Base-by-base conservation (phyloP, 2,888 invertebrate species). In the Fragum sueziense region DNA sequence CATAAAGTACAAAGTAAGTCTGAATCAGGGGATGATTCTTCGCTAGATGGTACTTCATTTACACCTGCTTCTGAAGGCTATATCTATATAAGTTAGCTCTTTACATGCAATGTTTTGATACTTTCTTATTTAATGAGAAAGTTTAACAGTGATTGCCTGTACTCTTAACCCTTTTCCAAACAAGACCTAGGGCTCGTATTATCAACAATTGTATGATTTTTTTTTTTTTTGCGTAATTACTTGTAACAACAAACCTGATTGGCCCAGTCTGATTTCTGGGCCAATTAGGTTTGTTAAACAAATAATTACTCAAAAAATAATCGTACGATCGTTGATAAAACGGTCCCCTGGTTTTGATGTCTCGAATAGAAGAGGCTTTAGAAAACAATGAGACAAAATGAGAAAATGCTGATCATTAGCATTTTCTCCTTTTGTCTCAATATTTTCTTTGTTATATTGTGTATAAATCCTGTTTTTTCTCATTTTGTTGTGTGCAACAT, bases 1-100 rank as follows among this genome's bases (percentile, higher is more conserved):
- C 91, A 91, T 74, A 92, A 92, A 85, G 93, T 92, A 17, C 91
- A 93, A 80, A 89, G 87, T 81, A 90, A 91, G 85, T 86, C 87
- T 0, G 86, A 87, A 17, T 77, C 79, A 25, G 72, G 70, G 9
- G 75, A 73, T 61, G 70, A 70, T 17, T 71, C 72, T 0, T 31
- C 69, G 0, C 29, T 37, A 33, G 57, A 62, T 33, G 62, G 37
- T 47, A 34, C 78, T 11, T 52, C 41, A 6, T 34, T 52, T 57
- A 51, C 79, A 0, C 54, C 79, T 34, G 37, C 68, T n/a, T 68
- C 79, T 1, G 79, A 79, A 22, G 79, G 79, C 2, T 79, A 79
- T 59, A 51, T 79, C 29, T 79, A 79, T 62, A 79, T 79, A 34
- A 74, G 69, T 54, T 79, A 71, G 70, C 47, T 51, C n/a, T 41